phyloP scores from a whole-genome alignment of 2,888 invertebrate species.

The Phyto melanocephala region DNA sequence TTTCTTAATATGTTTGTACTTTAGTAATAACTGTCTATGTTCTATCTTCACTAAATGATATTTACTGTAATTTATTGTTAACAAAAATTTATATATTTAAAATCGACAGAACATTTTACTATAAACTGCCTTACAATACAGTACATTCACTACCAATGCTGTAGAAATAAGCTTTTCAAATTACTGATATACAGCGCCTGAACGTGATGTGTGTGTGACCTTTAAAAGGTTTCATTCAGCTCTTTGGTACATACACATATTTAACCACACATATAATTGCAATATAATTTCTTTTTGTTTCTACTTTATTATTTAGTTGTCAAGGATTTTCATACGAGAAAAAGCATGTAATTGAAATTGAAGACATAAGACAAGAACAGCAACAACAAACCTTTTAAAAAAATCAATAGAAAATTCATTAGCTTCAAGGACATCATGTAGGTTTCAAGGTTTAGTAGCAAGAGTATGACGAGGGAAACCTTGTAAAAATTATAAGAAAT shows the following conservation, averaged over 20 bases:
- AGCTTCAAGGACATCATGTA: conserved; percentile 25
- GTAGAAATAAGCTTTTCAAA: no score
- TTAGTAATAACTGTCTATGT: no score
- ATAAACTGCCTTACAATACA: no score
- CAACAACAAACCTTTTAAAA: conserved; percentile 3
- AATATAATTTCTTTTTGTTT: background rate
- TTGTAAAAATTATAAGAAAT: background rate
- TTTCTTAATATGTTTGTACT: no score
- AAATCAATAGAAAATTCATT: conserved; percentile 25
- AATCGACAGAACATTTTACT: no score
- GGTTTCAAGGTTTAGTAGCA: conserved; percentile 34
- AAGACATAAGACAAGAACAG: conserved; percentile 23
- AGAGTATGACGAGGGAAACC: background rate
- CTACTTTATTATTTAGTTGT: conserved; percentile 22
- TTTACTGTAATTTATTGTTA: no score
- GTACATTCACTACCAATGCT: no score
- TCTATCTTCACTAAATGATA: no score
- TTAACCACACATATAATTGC: background rate
- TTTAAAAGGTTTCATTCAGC: no score
- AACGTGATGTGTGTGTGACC: no score
- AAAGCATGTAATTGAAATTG: conserved; percentile 37
- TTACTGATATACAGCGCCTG: no score
- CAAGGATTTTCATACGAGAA: conserved; percentile 49
- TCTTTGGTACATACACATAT: background rate
- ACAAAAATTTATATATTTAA: no score